Evolutionary conservation across 2,888 invertebrate species (phyloP), one percentile per base, ranked within the genome.

Genomic region (Horisme vitalbata): DNA sequence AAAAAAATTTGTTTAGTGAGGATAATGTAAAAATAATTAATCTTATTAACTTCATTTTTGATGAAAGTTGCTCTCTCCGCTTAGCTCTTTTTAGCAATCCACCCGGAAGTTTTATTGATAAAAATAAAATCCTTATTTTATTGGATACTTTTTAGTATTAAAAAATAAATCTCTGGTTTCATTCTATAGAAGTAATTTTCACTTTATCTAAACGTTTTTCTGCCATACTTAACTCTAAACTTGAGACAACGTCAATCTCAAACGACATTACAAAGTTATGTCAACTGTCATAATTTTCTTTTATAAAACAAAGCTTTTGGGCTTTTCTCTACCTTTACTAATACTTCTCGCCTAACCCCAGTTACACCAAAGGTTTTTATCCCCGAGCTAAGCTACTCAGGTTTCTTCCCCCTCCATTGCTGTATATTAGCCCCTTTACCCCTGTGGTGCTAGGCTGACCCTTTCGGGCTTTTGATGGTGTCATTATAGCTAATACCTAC

Each of bases 371-470:
- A 49, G 10, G 44, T 27, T 31, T 30, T 24, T n/a, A 24, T 35
- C 35, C 31, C 31, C 27, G 23, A 44, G 48, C 43, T 43, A 34
- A 20, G 20, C 32, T 35, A n/a, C 24, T 33, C 26, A 21, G 30
- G 30, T 34, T 43, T 13, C 1, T 18, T 5, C 33, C 43, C 41
- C 36, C 21, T 14, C 41, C 36, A 23, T 35, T 13, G 36, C 37
- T 38, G 21, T 39, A 31, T 36, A 37, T 37, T 33, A 35, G 24
- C 24, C 13, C 41, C 38, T 21, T 2, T 15, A 15, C 39, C 37
- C 23, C 47, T 47, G 33, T 51, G 51, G 51, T 53, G 45, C 41
- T 45, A 53, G 51, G 39, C 52, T 32, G 49, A 47, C 50, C 53
- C 48, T 49, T 13, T 8, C 32, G 45, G 47, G 35, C 45, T 48